These are phyloP conservation scores for Caenorhabditis latens DNA, from an alignment of 1,140 invertebrate genomes.

Conservation along the genomic window DNA sequence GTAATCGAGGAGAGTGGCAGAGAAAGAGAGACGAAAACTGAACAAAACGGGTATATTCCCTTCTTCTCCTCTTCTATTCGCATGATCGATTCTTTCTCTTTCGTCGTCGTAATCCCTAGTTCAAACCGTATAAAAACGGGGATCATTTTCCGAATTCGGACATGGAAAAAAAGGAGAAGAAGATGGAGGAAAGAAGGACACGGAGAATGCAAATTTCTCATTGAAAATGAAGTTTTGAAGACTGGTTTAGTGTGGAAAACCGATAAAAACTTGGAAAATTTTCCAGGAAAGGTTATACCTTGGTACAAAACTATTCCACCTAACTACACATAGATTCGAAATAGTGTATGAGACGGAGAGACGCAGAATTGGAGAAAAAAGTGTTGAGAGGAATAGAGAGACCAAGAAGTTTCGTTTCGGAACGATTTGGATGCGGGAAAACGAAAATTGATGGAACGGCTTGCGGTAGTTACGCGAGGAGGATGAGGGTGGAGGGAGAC, in stretches of 20 bases:
- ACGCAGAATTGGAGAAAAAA: too few species aligned
- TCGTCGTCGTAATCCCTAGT: neutral
- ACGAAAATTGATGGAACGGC: neutral
- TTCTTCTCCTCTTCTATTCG: neutral
- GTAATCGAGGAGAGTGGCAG: neutral
- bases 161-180: too few species aligned
- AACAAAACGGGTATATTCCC: conserved; percentile 23
- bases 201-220: too few species aligned
- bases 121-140: neutral
- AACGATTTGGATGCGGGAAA: neutral
- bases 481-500: neutral
- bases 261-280: too few species aligned
- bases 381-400: neutral
- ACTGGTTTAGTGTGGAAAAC: too few species aligned
- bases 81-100: neutral
- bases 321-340: too few species aligned
- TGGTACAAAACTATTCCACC: too few species aligned
- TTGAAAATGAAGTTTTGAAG: too few species aligned
- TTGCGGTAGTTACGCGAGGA: neutral
- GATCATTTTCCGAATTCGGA: too few species aligned
- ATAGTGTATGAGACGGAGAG: too few species aligned
- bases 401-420: neutral
- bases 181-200: too few species aligned
- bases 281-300: too few species aligned
- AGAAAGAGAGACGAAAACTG: neutral